Evolutionary conservation across 2,888 invertebrate species (phyloP).

Genomic region (Chirona hameri): DNA sequence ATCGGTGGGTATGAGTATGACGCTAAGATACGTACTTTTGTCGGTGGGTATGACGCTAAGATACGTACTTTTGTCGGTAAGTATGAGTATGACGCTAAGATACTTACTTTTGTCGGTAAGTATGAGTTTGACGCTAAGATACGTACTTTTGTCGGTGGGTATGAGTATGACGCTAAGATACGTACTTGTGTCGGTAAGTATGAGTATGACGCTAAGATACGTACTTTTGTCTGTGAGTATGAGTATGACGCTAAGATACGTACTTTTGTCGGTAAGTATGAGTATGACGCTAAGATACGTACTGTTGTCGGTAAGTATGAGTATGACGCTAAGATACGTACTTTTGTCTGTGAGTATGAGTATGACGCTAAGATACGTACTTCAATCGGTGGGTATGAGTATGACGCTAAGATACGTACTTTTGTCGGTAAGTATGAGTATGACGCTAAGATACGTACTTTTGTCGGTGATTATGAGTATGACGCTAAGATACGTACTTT

Average conservation of each 20-base stretch:
- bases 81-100: not conserved
- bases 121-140: conserved; percentile 92
- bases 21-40: conserved; percentile 50
- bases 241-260: not conserved
- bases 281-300: conserved; percentile 81
- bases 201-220: conserved; percentile 86
- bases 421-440: conserved; percentile 92
- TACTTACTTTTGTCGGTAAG: conserved; percentile 71
- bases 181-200: conserved; percentile 75
- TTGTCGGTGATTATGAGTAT: not conserved
- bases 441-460: conserved; percentile 62
- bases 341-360: conserved; percentile 88
- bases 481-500: conserved; percentile 44
- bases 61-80: not conserved
- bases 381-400: not conserved
- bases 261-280: conserved; percentile 79
- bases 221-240: not conserved
- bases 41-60: conserved; percentile 93
- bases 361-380: conserved; percentile 68
- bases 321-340: conserved; percentile 5
- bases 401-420: conserved; percentile 31
- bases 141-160: not conserved
- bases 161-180: not conserved
- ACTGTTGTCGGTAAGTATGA: not conserved
- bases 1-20: not conserved